Evolutionary conservation across 1,140 invertebrate species (phyloP).

Genomic region (Drosophila ohnishii): DNA sequence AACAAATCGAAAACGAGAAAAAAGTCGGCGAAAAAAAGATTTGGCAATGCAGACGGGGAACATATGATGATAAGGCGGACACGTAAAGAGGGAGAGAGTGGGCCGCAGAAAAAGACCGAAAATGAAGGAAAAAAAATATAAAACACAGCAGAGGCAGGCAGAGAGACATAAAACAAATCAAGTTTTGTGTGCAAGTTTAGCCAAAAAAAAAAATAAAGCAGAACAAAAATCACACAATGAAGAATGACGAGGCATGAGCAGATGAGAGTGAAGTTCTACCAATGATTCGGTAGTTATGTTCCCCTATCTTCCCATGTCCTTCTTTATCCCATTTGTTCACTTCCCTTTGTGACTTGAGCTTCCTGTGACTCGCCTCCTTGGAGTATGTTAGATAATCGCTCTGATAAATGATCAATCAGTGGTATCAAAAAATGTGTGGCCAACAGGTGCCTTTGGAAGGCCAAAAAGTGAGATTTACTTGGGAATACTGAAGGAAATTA

Average conservation of each 20-base stretch:
- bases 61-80: constrained; percentile 66
- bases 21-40: constrained; percentile 47
- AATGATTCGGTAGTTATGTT: constrained; percentile 17
- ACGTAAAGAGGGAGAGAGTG: constrained; percentile 38
- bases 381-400: constrained; percentile 12
- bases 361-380: background rate
- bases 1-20: constrained; percentile 30
- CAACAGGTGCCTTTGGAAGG: constrained; percentile 14
- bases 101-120: constrained; percentile 1
- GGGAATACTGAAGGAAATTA: background rate
- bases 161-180: constrained; percentile 36
- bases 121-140: background rate
- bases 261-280: constrained; percentile 12
- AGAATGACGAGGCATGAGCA: constrained; percentile 12
- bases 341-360: background rate
- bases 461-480: background rate
- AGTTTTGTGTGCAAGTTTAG: constrained; percentile 52
- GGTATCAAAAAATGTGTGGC: constrained; percentile 20
- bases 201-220: constrained; percentile 7
- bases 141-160: constrained; percentile 11
- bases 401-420: constrained; percentile 30
- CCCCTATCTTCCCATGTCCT: constrained; percentile 11
- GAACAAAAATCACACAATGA: constrained; percentile 22
- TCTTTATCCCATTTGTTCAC: constrained; percentile 4
- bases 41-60: constrained; percentile 64